Percentiles rank a stretch among this genome's conserved stretches.
These are phyloP conservation scores for Sternarchorhynchus goeldii DNA, from an alignment of 2,797 vertebrate genomes.

Conservation along the genomic window DNA sequence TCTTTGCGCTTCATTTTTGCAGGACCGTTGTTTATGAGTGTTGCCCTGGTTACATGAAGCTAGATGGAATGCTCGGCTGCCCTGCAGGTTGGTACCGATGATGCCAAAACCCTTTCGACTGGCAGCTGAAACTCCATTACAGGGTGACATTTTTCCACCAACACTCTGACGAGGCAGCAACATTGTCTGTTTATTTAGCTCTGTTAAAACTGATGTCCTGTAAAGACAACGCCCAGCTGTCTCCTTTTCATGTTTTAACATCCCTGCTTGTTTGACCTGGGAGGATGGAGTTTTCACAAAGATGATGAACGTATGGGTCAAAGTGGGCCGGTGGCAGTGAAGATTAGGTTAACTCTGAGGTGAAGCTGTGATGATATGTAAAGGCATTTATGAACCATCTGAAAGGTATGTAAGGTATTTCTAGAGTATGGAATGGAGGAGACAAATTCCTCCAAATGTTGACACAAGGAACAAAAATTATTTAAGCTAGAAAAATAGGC, in stretches of 20 bases:
- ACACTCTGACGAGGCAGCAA: not conserved
- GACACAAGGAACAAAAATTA: too few relatives aligned
- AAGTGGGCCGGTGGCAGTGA: not conserved
- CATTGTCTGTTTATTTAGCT: not conserved
- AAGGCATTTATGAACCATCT: conserved; percentile 8
- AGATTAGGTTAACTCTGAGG: not conserved
- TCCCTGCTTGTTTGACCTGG: not conserved
- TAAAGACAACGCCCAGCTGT: not conserved
- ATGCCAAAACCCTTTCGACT: not conserved
- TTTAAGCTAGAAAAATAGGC: too few relatives aligned
- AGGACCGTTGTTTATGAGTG: conserved; percentile 91
- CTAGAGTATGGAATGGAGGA: not conserved
- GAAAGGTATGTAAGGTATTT: not conserved
- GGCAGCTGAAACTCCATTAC: not conserved
- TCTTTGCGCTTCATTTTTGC: conserved; percentile 28
- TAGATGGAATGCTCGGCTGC: conserved; percentile 87
- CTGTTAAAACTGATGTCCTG: not conserved
- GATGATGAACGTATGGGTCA: not conserved
- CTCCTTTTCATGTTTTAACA: not conserved
- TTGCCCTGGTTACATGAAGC: conserved; percentile 92
- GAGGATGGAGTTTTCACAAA: not conserved
- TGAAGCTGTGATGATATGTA: conserved; percentile 22
- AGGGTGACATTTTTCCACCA: not conserved
- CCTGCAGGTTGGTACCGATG: conserved; percentile 83
- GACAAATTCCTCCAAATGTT: too few relatives aligned